Evolutionary conservation across 2,113 vertebrate genomes (phyloP).

Genomic region (Hydrochoerus hydrochaeris): DNA sequence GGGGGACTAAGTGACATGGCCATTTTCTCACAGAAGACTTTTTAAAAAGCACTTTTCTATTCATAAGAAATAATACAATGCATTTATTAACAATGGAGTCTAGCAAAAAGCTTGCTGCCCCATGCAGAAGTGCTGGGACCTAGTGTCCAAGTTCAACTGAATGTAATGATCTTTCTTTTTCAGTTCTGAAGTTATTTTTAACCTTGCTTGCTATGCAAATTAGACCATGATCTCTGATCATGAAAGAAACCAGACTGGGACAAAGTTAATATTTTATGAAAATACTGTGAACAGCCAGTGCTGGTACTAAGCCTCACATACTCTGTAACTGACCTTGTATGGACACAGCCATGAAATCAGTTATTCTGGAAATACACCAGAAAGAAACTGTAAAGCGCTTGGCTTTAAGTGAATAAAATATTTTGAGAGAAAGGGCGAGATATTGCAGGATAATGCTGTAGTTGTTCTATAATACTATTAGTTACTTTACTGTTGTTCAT

Average conservation of each 20-base stretch:
- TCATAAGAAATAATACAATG: background rate
- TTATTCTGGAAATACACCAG: background rate
- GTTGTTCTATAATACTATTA: background rate
- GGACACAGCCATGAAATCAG: background rate
- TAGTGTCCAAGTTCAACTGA: slow-evolving; percentile 27
- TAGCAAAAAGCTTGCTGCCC: background rate
- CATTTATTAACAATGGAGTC: slow-evolving; percentile 27
- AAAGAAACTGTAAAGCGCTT: background rate
- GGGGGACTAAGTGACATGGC: background rate
- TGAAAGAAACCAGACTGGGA: slow-evolving; percentile 65
- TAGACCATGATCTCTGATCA: slow-evolving; percentile 26
- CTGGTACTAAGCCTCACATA: background rate
- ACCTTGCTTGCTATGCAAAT: slow-evolving; percentile 68
- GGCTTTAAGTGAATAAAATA: background rate
- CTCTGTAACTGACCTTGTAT: background rate
- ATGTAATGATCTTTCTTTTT: slow-evolving; percentile 32
- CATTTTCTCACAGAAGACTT: slow-evolving; percentile 49
- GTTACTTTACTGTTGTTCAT: background rate
- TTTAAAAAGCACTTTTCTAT: background rate
- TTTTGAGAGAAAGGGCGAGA: background rate
- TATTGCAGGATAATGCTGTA: background rate
- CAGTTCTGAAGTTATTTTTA: slow-evolving; percentile 72
- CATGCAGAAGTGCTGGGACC: background rate
- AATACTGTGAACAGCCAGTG: slow-evolving; percentile 4
- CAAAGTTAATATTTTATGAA: slow-evolving; percentile 73